These are phyloP conservation scores for Cirrhinus molitorella DNA, from an alignment of 2,797 vertebrate species.

Conservation along the genomic window DNA sequence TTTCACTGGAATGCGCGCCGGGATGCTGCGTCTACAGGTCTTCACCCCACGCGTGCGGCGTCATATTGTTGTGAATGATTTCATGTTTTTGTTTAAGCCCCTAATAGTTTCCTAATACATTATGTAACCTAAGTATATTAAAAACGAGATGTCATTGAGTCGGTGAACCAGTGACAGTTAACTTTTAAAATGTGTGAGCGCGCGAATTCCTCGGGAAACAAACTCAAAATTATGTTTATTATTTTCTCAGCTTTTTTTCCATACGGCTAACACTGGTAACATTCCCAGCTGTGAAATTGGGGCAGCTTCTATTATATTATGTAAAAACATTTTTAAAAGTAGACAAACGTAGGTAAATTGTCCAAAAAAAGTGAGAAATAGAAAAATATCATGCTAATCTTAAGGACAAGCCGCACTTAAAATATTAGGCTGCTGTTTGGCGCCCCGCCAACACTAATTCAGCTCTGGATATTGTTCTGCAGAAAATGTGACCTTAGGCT, in stretches of 20 bases:
- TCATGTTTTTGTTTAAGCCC: neutral
- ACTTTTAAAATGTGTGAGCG: neutral
- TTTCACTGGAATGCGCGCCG: slow-evolving; percentile 32
- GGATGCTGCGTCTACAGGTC: slow-evolving; percentile 48
- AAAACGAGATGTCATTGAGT: neutral
- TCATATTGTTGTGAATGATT: neutral
- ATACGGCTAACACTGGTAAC: neutral
- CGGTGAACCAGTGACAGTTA: neutral
- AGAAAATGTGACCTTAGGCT: slow-evolving; percentile 54
- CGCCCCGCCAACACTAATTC: slow-evolving; percentile 43
- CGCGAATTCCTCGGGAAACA: neutral
- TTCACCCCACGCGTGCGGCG: neutral
- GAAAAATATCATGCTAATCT: neutral
- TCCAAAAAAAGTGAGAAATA: neutral
- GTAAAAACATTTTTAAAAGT: neutral
- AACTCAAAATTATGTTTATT: neutral
- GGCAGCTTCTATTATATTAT: neutral
- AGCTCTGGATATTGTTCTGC: slow-evolving; percentile 48
- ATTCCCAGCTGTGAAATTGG: neutral
- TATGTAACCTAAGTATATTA: neutral
- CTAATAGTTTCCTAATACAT: neutral
- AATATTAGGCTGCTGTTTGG: slow-evolving; percentile 44
- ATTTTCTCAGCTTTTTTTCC: neutral
- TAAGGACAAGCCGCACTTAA: slow-evolving; percentile 39
- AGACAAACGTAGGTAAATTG: neutral